phyloP scores from a whole-genome alignment of 2,797 vertebrate species.

The Potorous gilbertii region DNA sequence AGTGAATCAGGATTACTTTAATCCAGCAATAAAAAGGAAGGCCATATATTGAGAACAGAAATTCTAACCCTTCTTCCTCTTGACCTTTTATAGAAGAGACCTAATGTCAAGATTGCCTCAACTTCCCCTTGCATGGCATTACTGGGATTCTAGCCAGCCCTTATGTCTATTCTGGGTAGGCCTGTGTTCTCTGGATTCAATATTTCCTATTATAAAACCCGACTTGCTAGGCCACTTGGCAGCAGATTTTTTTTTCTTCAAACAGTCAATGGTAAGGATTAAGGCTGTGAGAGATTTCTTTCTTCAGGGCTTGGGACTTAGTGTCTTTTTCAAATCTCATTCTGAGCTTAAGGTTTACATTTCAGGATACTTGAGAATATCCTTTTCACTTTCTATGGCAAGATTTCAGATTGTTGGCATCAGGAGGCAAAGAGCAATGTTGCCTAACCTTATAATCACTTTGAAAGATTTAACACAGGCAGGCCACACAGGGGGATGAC shows the following conservation, averaged over 20 bases:
- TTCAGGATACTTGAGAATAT: slow-evolving; percentile 55
- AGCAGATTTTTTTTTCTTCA: neutral
- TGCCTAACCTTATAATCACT: slow-evolving; percentile 53
- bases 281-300: neutral
- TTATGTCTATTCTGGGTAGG: neutral
- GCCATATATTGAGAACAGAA: neutral
- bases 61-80: neutral
- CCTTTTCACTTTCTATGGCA: slow-evolving; percentile 30
- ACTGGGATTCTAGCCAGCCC: neutral
- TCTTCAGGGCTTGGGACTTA: neutral
- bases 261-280: neutral
- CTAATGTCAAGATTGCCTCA: neutral
- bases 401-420: slow-evolving; percentile 63
- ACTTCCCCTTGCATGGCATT: neutral
- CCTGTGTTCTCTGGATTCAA: neutral
- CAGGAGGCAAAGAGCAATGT: slow-evolving; percentile 58
- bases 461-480: slow-evolving; percentile 73
- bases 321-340: neutral
- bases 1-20: neutral
- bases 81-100: neutral
- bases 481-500: slow-evolving; percentile 50
- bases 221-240: neutral
- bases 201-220: neutral
- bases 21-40: neutral
- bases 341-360: slow-evolving; percentile 34